phyloP scores from a whole-genome alignment of 92 coral and sea anemone genomes.

The Umimayanthus chanpuru region DNA sequence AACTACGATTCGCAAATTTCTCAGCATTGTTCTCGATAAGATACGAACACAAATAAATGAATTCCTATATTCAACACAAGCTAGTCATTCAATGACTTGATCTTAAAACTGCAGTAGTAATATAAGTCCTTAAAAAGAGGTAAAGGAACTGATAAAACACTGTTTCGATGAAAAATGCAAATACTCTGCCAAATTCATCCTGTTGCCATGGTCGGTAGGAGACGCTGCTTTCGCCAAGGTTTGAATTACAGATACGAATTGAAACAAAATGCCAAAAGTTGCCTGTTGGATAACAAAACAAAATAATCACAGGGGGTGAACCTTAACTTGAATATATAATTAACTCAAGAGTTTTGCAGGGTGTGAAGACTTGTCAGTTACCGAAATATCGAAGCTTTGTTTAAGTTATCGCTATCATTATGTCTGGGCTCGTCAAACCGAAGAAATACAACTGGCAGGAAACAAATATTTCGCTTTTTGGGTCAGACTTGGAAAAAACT shows the following conservation, averaged over 20 bases:
- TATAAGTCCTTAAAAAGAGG: too few relatives aligned
- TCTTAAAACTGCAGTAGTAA: too few relatives aligned
- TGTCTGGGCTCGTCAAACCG: conserved; percentile 5
- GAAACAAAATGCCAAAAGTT: neutral
- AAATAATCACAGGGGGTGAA: neutral
- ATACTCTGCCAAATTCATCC: neutral
- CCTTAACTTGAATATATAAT: neutral
- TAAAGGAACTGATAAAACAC: neutral
- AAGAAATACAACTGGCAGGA: conserved; percentile 5
- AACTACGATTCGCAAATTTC: too few relatives aligned
- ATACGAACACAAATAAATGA: too few relatives aligned
- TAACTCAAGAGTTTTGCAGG: neutral
- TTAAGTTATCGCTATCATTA: neutral
- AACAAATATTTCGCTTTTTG: neutral
- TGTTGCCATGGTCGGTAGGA: neutral
- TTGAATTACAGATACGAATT: neutral
- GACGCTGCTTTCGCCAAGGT: neutral
- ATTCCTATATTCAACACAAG: too few relatives aligned
- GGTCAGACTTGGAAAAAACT: neutral
- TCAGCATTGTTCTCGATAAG: too few relatives aligned
- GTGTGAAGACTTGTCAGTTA: neutral
- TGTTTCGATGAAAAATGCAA: neutral
- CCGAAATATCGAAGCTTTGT: neutral
- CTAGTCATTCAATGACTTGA: too few relatives aligned
- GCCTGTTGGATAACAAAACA: neutral